Evolutionary conservation across 2,888 invertebrate genomes (phyloP).

Genomic region (Orthosia gracilis): DNA sequence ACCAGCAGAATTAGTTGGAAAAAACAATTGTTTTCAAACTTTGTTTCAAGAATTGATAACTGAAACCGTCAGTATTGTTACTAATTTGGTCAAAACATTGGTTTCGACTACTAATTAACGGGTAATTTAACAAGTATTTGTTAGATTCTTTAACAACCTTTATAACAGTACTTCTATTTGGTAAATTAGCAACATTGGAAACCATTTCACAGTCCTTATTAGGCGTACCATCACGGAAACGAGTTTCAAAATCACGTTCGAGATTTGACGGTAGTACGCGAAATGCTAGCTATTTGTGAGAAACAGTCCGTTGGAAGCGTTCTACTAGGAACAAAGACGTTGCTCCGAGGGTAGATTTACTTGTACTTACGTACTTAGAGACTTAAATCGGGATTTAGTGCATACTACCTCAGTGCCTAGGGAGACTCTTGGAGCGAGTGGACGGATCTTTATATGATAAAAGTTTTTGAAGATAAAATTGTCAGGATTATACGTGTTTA

Average conservation of each 20-base stretch:
- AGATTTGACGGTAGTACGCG: slow-evolving; percentile 44
- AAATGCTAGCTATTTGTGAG: slow-evolving; percentile 41
- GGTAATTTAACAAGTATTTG: slow-evolving; percentile 27
- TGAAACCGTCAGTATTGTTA: background rate
- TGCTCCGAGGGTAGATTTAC: slow-evolving; percentile 55
- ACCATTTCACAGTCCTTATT: slow-evolving; percentile 20
- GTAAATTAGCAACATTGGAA: slow-evolving; percentile 11
- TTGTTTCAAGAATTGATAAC: slow-evolving; percentile 17
- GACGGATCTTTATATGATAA: slow-evolving; percentile 49
- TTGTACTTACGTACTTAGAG: slow-evolving; percentile 60
- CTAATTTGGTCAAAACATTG: background rate
- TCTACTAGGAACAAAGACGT: slow-evolving; percentile 52
- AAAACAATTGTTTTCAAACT: background rate
- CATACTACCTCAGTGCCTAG: slow-evolving; percentile 43
- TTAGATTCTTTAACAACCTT: slow-evolving; percentile 11
- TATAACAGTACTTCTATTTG: slow-evolving; percentile 9
- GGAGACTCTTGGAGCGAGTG: slow-evolving; percentile 26
- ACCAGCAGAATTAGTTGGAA: background rate
- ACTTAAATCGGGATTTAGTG: slow-evolving; percentile 63
- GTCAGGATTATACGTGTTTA: background rate
- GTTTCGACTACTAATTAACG: background rate
- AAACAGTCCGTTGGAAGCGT: slow-evolving; percentile 22
- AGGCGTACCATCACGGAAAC: slow-evolving; percentile 14
- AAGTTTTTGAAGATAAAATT: slow-evolving; percentile 37
- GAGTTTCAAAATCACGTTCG: slow-evolving; percentile 38